Evolutionary conservation across 2,888 invertebrate species (phyloP).

Genomic region (Cryptocephalus primarius): DNA sequence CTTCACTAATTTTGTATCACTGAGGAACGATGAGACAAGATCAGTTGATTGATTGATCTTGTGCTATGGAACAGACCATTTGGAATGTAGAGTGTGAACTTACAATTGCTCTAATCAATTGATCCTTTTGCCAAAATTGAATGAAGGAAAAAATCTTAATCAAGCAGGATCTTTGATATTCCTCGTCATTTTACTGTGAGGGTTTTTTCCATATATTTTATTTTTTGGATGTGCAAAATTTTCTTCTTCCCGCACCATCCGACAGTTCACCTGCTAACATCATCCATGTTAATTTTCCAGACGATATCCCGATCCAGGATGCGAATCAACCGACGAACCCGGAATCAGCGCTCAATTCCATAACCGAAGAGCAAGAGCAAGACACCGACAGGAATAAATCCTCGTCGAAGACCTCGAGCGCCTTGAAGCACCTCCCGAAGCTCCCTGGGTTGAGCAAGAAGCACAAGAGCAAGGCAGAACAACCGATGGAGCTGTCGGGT

Average conservation of each 20-base stretch:
- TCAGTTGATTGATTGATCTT: no score
- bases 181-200: no score
- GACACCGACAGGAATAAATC: constrained; percentile 30
- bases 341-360: constrained; percentile 52
- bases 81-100: no score
- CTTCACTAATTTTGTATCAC: no score
- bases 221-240: constrained; percentile 1
- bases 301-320: constrained; percentile 81
- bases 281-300: constrained; percentile 40
- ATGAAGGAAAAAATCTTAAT: no score
- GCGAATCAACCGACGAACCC: constrained; percentile 45
- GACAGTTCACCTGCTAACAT: constrained; percentile 3
- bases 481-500: constrained; percentile 16
- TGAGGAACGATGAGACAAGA: no score
- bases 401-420: constrained; percentile 36
- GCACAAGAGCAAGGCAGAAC: constrained; percentile 28
- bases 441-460: constrained; percentile 58
- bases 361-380: constrained; percentile 54
- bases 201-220: background rate
- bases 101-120: no score
- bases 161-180: no score
- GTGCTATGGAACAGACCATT: no score
- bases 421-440: constrained; percentile 49
- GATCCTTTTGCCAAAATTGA: no score
- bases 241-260: constrained; percentile 1